These are phyloP conservation scores for Drosophila neotestacea DNA, from an alignment of 2,888 invertebrate genomes.

Conservation along the genomic window DNA sequence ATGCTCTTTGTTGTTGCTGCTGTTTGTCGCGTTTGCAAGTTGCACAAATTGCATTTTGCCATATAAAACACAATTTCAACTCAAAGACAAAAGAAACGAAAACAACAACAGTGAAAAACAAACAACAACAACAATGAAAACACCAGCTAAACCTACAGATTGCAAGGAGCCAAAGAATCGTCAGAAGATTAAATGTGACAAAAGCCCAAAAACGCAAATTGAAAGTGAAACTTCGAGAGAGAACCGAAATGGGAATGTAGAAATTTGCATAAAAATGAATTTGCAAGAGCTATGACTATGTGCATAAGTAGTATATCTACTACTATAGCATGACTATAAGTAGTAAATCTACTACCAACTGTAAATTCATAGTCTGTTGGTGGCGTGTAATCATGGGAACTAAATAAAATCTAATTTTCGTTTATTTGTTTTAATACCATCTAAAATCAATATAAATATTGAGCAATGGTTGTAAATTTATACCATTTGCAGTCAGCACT, in stretches of 20 bases:
- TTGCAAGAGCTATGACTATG: slow-evolving; percentile 56
- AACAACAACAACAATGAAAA: slow-evolving; percentile 25
- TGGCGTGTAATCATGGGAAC: slow-evolving; percentile 7
- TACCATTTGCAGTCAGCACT: neutral
- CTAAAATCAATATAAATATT: too few species aligned
- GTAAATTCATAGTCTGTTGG: neutral
- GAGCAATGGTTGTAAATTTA: neutral
- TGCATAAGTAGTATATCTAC: slow-evolving; percentile 8
- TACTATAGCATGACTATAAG: slow-evolving; percentile 7
- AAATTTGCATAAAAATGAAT: slow-evolving; percentile 83
- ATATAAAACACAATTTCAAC: slow-evolving; percentile 81
- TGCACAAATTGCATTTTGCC: slow-evolving; percentile 83
- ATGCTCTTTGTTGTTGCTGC: slow-evolving; percentile 69
- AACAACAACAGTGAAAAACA: slow-evolving; percentile 11
- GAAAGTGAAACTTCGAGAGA: slow-evolving; percentile 74
- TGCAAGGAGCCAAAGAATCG: slow-evolving; percentile 40
- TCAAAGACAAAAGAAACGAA: slow-evolving; percentile 67
- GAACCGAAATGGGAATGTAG: slow-evolving; percentile 78
- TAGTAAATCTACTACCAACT: slow-evolving; percentile 13
- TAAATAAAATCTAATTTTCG: neutral
- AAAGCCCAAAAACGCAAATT: slow-evolving; percentile 74
- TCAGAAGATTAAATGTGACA: slow-evolving; percentile 67
- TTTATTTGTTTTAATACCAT: neutral
- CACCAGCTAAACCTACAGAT: slow-evolving; percentile 8
- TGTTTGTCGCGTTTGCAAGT: slow-evolving; percentile 81